Percentiles rank a stretch among this genome's conserved stretches.
phyloP scores from a whole-genome alignment of 2,113 vertebrate species.

The Notothenia rossii region DNA sequence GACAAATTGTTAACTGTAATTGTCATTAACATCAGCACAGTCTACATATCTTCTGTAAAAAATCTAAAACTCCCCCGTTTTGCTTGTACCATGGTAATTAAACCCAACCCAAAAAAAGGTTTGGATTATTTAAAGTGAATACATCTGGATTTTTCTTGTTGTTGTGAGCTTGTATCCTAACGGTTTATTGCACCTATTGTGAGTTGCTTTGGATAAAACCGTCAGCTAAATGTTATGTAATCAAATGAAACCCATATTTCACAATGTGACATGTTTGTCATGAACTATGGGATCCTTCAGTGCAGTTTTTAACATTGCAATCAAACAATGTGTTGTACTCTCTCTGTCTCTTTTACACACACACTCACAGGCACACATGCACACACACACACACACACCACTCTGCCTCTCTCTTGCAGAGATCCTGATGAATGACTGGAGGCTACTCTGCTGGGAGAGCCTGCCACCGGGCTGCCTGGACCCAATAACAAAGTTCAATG shows the following conservation, averaged over 20 bases:
- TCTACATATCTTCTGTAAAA: no score
- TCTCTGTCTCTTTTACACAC: no score
- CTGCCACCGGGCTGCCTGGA: conserved; percentile 53
- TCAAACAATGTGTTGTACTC: background rate
- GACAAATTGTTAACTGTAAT: background rate
- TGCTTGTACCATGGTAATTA: no score
- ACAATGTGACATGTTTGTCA: background rate
- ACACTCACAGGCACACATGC: background rate
- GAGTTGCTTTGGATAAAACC: no score
- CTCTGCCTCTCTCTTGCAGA: conserved; percentile 32
- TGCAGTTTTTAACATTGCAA: background rate
- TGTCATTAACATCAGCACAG: background rate
- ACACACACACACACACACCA: background rate
- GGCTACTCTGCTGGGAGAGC: conserved; percentile 52
- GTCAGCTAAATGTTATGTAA: no score
- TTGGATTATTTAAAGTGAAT: no score
- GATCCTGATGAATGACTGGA: conserved; percentile 61
- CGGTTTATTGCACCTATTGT: no score
- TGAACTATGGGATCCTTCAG: background rate
- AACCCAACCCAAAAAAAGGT: background rate
- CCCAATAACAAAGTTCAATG: conserved; percentile 63
- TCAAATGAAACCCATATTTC: no score
- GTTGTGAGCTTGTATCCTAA: no score
- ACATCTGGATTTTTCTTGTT: no score
- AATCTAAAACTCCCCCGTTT: no score